Evolutionary conservation across 2,888 invertebrate species (phyloP), one percentile per base, ranked within the genome.

Genomic region (Drosophila meridionalis): DNA sequence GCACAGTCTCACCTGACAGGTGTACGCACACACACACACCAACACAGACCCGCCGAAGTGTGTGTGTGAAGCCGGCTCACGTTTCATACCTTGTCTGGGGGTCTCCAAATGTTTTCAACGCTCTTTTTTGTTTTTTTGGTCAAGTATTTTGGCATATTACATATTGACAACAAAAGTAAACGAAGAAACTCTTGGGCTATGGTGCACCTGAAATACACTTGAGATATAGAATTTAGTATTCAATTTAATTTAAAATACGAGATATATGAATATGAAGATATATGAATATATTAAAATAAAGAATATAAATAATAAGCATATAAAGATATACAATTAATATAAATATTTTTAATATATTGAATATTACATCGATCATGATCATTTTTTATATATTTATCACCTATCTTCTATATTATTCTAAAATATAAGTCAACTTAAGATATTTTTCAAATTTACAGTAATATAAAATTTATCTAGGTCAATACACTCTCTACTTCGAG

Each of bases 1-100:
- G 64, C 69, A 47, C 40, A 60, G 80, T 77, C 83, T 88, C 89
- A 86, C 83, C 88, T 87, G 90, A 84, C 87, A 87, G 87, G 89
- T 87, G 87, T 82, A 88, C 78, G 71, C 68, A 61, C 30, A 69
- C 1, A 69, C 1, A 20, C 28, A 68, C 48, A 71, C 34, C 45
- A 26, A 12, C 26, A 20, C 40, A 26, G 38, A 20, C 26, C 12
- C 30, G 50, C 58, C 28, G 12, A 14, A 47, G 3, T 38, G 32
- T 28, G 20, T 63, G 53, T 67, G 67, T 20, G 34, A 62, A 20
- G 78, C 76, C 90, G 83, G 90, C 85, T 85, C 90, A 90, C 87
- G 81, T 85, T 85, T 90, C 85, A 77, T 70, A 69, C 71, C 65
- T 64, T 72, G 83, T 73, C 80, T 82, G 88, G 55, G 59, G 43